Base-by-base conservation (phyloP, 2,113 vertebrate genomes). In the Chamaea fasciata region DNA sequence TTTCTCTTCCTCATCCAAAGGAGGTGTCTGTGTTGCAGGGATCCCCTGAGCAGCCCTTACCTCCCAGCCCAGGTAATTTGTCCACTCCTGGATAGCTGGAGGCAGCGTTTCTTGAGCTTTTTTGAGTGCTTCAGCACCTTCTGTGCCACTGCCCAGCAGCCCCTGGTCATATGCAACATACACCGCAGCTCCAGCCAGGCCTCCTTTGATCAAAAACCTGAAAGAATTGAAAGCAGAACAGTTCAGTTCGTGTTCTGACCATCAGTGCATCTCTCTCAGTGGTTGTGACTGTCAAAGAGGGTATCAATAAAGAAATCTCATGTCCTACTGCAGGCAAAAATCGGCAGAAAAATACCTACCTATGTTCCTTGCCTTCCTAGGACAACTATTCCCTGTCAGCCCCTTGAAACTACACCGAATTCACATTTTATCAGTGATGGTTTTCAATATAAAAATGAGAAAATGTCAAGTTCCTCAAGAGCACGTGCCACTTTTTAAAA, bases 131-230 rank as follows among this genome's bases (percentile, higher is more conserved):
- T 97, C 97, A 22, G 98, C 98, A 9, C 99, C 99, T 92, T 98
- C 97, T 8, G 94, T 95, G 27, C 99, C 97, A 62, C 96, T 97
- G 8, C 99, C 98, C 93, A 99, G 96, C 71, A 99, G 97, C 12
- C 99, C 98, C 28, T 98, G 99, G 85, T 99, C 98, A 8, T 98
- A 99, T 1, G 97, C 98, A 23, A 99, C 94, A 2, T 99, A 99
- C 0, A 99, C 88, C 2, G 99, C 98, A 33, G 98, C 98, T 92
- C 99, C 99, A 15, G 98, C 99, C 85, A 99, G 96, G 53, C 98
- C 96, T 86, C 98, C 98, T 96, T 99, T 99, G 86, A 98, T 96
- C 83, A 98, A 96, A 53, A 99, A 97, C 94, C 99, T 99, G 97
- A 3, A 47, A 92, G 33, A 60, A 75, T 13, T 23, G 19, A 59